Evolutionary conservation across 2,888 invertebrate species (phyloP).

Genomic region (Diabrotica balteata): DNA sequence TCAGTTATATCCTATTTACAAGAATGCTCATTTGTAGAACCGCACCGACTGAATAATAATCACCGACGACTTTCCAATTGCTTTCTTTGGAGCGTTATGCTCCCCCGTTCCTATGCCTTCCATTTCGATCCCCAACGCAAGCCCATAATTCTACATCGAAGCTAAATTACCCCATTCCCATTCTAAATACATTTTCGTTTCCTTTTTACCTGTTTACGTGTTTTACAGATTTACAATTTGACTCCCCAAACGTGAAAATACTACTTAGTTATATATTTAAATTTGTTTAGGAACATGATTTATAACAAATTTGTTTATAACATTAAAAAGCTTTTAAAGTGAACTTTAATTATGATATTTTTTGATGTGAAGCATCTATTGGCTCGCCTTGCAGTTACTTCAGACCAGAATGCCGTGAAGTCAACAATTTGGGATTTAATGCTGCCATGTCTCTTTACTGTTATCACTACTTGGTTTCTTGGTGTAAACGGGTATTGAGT

Average conservation of each 20-base stretch:
- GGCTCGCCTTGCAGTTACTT: no score
- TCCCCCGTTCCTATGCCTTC: background rate
- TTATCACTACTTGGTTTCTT: no score
- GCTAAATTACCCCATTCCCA: conserved; percentile 6
- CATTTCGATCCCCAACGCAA: conserved; percentile 14
- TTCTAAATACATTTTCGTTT: conserved; percentile 11
- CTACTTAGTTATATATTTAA: background rate
- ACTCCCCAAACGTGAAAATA: background rate
- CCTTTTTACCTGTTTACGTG: conserved; percentile 8
- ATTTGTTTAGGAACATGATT: background rate
- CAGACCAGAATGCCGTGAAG: no score
- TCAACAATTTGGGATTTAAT: no score
- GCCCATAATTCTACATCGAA: conserved; percentile 16
- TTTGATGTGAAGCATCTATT: no score
- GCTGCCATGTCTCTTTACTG: no score
- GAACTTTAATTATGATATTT: no score
- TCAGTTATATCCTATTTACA: conserved; percentile 38
- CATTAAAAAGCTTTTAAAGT: no score
- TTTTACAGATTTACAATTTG: conserved; percentile 10
- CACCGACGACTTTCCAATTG: conserved; percentile 32
- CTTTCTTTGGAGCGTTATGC: conserved; percentile 14
- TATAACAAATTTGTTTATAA: no score
- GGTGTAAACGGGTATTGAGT: no score
- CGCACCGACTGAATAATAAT: conserved; percentile 40
- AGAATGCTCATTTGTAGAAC: conserved; percentile 41